These are phyloP conservation scores for Proteles cristata DNA, from an alignment of 2,113 vertebrate genomes.

Conservation along the genomic window DNA sequence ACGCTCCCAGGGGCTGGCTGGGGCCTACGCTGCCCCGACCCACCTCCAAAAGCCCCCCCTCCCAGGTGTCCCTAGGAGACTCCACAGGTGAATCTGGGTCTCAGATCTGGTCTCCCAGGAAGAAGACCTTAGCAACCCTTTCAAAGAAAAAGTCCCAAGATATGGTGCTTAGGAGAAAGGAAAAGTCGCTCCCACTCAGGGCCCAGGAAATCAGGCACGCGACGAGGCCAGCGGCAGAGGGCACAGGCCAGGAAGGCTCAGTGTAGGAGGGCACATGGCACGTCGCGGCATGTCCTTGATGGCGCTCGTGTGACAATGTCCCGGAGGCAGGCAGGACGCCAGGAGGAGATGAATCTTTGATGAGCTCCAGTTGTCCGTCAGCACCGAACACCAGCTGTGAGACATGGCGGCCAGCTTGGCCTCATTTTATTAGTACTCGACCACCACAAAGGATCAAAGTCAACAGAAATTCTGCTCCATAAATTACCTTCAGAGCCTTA, in stretches of 20 bases:
- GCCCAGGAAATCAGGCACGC: neutral
- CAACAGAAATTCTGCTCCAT: neutral
- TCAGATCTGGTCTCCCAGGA: neutral
- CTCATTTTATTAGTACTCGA: slow-evolving; percentile 45
- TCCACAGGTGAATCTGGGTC: neutral
- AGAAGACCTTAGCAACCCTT: neutral
- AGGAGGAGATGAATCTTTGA: slow-evolving; percentile 72
- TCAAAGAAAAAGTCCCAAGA: neutral
- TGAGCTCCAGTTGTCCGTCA: neutral
- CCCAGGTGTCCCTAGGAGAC: neutral
- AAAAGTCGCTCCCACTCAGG: accelerated
- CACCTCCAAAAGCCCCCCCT: neutral
- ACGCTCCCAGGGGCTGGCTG: too few species aligned
- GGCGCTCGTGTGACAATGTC: neutral
- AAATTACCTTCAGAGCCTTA: neutral
- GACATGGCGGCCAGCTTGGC: slow-evolving; percentile 44
- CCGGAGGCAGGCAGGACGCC: slow-evolving; percentile 17
- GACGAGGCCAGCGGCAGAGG: accelerated
- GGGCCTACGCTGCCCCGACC: neutral
- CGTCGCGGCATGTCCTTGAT: accelerated
- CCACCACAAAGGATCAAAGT: slow-evolving; percentile 57
- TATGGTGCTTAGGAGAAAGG: neutral
- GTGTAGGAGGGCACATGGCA: neutral
- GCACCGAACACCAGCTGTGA: slow-evolving; percentile 53
- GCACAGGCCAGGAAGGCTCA: accelerated